Evolutionary conservation across 1,140 invertebrate species (phyloP), one percentile per base, ranked within the genome.

Genomic region (Orchesella cincta): DNA sequence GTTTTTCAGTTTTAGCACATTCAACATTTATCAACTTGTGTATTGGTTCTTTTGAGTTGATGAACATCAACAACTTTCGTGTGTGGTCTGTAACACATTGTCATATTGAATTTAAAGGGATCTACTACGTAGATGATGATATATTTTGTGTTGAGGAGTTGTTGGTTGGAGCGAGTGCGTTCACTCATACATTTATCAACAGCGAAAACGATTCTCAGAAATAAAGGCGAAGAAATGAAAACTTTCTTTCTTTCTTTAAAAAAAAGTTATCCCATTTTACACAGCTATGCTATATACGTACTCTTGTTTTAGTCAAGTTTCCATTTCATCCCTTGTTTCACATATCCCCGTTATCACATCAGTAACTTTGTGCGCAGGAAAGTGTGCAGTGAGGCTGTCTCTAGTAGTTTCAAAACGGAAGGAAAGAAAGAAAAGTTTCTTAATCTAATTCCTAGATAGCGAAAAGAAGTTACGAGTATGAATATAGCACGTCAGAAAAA

Each of bases 361-460:
- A 57, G 3, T 23, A 57, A 14, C 52, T 8, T 57, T n/a, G 23
- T 57, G 39, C 54, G 12, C 12, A 57, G 23, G n/a, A 57, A n/a
- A 57, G 26, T 5, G 31, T 62, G 39, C 20, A 20, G 20, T 62
- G 54, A 16, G 23, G 23, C 54, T 62, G 12, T 62, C 23, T 62
- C 8, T 8, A 5, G 23, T 67, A 12, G 62, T 67, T 67, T 67
- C 31, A 29, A 57, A n/a, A 57, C 23, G 23, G 62, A 67, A 67
- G 8, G 31, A 67, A 67, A 31, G 29, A 31, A 31, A n/a, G n/a
- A 67, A 67, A 67, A 67, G 62, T 67, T 67, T 67, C 26, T 67
- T 67, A 67, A 67, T 67, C 62, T 67, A 67, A 67, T 67, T 67
- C 62, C 12, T 67, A 12, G 62, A n/a, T n/a, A n/a, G n/a, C n/a